Evolutionary conservation across 1,140 invertebrate genomes (phyloP), one percentile per base, ranked within the genome.

Genomic region (Onthophagus taurus): DNA sequence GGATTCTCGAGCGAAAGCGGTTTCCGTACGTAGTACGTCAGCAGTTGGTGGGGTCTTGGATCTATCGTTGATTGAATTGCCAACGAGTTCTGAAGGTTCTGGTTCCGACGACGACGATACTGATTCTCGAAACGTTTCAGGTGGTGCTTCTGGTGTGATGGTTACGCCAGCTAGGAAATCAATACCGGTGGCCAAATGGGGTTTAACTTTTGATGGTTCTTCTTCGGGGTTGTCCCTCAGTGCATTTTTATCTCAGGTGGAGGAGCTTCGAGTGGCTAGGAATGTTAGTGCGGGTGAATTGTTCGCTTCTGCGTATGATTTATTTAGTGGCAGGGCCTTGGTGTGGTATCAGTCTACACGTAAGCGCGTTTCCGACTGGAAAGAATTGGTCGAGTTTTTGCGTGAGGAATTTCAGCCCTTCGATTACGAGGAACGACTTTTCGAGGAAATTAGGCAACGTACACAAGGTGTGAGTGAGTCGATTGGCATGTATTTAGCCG

Each of bases 401-500:
- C 8, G 47, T 47, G 4, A 47, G 45, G 13, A 60, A 50, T 50
- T 51, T 33, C 44, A 39, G 49, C 23, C 42, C 36, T 18, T 42
- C 34, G 14, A 48, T 42, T 63, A 54, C 24, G 52, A 59, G 43
- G 59, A 61, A 17, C 47, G 53, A 31, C 43, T 60, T 13, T 48
- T 59, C 16, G 35, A 48, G 2, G 58, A 60, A 44, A 55, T 57
- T 21, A 55, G 48, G 26, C 20, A 31, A 6, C 38, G 58, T 14
- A 59, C 59, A 11, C 55, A 57, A 33, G 54, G 54, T 1, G 47
- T 44, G 24, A 35, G 54, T 35, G 59, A 63, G 50, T 24, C 43
- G 11, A 49, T 59, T 31, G 35, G 41, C 13, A 42, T 54, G 11
- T 61, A 53, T 41, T 26, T 63, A 0, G 49, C 58, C 0, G 36